A percentile compares a stretch with the other conserved stretches of the same genome.
Conservation (phyloP, 2,113 vertebrate genomes). For the Alouatta palliata region DNA sequence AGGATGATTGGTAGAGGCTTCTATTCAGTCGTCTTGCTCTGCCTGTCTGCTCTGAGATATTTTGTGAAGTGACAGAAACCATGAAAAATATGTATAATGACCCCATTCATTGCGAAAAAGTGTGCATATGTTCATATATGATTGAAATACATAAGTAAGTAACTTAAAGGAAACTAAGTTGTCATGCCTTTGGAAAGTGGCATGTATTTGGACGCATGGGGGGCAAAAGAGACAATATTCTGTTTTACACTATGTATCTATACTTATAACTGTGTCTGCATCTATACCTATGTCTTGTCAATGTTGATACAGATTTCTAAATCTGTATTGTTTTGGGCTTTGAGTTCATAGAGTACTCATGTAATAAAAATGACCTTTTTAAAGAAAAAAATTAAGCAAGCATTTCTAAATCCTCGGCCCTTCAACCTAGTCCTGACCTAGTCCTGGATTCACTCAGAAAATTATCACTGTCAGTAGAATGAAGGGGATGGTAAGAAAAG, state of each 20-base stretch:
- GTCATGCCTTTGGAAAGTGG: neutral
- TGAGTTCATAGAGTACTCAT: conserved; percentile 6
- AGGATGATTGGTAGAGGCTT: no score
- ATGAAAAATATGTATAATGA: neutral
- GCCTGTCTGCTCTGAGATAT: neutral
- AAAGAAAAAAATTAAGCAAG: neutral
- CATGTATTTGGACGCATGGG: neutral
- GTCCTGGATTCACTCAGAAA: neutral
- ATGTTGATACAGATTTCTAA: neutral
- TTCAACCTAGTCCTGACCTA: neutral
- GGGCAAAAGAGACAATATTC: neutral
- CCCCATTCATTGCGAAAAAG: neutral
- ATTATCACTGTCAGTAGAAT: neutral
- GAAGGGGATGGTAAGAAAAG: neutral
- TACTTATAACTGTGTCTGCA: neutral
- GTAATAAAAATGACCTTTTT: neutral
- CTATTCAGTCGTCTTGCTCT: no score
- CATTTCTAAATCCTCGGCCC: neutral
- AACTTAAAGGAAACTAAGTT: neutral
- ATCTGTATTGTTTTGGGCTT: neutral
- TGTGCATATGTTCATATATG: neutral
- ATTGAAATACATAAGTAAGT: neutral
- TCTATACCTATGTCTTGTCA: neutral
- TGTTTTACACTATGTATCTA: neutral
- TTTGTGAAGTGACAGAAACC: neutral